Evolutionary conservation across 1,140 invertebrate species (phyloP).

Genomic region (Trypoxylus dichotomus): DNA sequence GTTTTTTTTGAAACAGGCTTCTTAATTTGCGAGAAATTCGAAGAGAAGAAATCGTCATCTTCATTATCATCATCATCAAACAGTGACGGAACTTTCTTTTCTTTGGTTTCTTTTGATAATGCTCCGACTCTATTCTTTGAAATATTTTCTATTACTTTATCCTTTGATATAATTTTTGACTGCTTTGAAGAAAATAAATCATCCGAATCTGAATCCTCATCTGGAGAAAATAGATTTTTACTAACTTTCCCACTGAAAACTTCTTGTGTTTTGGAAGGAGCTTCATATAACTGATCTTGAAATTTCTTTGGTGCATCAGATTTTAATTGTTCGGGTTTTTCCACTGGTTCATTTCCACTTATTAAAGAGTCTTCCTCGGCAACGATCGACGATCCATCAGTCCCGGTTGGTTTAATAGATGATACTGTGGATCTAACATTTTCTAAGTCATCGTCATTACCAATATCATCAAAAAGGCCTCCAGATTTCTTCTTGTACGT

Average conservation of each 20-base stretch:
- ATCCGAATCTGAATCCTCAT: neutral
- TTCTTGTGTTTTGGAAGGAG: neutral
- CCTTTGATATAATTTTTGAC: neutral
- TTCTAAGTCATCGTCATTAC: neutral
- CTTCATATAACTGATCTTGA: neutral
- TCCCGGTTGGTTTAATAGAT: neutral
- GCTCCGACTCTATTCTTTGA: neutral
- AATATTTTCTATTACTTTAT: neutral
- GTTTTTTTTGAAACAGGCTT: neutral
- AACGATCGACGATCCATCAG: neutral
- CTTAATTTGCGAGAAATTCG: neutral
- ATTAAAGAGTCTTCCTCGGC: neutral
- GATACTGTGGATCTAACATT: neutral
- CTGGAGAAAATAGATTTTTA: neutral
- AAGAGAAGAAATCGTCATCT: neutral
- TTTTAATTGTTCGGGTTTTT: neutral
- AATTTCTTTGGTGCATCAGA: neutral
- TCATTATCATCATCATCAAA: neutral
- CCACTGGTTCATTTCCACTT: neutral
- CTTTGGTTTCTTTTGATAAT: neutral
- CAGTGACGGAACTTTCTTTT: neutral
- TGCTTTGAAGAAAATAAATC: neutral
- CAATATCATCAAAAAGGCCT: neutral
- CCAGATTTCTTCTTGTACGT: neutral
- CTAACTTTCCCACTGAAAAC: neutral